Evolutionary conservation across 2,797 vertebrate genomes (phyloP).

Genomic region (Tragelaphus eurycerus): DNA sequence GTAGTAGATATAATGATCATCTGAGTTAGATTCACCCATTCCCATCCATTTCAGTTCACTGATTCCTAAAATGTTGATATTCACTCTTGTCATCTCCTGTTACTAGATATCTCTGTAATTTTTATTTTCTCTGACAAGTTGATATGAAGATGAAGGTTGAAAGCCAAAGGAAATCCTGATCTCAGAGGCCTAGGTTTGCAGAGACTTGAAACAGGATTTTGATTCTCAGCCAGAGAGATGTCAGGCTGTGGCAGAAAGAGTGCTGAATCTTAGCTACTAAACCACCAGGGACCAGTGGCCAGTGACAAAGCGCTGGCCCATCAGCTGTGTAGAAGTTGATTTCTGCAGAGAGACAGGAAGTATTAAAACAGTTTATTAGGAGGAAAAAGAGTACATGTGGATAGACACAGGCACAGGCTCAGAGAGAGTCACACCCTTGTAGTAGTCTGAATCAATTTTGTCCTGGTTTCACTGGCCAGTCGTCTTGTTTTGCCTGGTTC

Average conservation of each 20-base stretch:
- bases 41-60: neutral
- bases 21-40: neutral
- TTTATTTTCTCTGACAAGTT: neutral
- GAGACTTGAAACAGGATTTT: neutral
- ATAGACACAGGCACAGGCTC: neutral
- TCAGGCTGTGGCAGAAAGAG: neutral
- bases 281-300: neutral
- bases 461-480: neutral
- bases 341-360: neutral
- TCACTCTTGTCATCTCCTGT: neutral
- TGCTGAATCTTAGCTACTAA: neutral
- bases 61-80: neutral
- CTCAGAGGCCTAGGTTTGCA: neutral
- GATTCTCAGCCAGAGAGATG: neutral
- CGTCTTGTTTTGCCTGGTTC: neutral
- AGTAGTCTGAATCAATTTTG: accelerated
- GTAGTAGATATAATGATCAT: neutral
- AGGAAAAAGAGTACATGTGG: neutral
- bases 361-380: neutral
- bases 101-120: neutral
- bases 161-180: neutral
- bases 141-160: neutral
- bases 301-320: neutral
- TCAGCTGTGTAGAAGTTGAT: neutral
- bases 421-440: neutral